Conservation (phyloP, 2,888 invertebrate species). For the Drosophila kokeensis region DNA sequence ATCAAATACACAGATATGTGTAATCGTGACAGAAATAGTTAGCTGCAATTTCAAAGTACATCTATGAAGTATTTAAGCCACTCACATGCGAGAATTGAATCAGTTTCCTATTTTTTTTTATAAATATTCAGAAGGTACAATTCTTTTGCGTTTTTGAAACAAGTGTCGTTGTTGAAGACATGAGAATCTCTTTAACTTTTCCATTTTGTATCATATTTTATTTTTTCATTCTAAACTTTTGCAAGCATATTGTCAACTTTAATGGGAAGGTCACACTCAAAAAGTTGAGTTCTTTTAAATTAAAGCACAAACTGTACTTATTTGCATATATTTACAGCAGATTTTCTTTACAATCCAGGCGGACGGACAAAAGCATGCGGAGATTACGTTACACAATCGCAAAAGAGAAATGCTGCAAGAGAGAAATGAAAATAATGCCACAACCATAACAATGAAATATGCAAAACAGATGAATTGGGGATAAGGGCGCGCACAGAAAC, state of each 20-base stretch:
- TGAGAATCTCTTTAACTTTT: constrained; percentile 9
- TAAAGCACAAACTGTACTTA: constrained; percentile 65
- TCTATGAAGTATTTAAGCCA: not conserved
- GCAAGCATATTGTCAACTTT: constrained; percentile 23
- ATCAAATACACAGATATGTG: constrained; percentile 20
- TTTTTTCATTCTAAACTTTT: constrained; percentile 18
- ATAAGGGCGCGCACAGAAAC: constrained; percentile 56
- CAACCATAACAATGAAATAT: constrained; percentile 78
- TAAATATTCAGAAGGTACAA: not conserved
- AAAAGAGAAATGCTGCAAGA: constrained; percentile 37
- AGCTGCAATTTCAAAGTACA: not conserved
- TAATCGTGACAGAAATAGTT: constrained; percentile 9
- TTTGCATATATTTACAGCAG: constrained; percentile 72
- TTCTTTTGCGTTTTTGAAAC: not conserved
- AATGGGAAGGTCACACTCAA: constrained; percentile 59
- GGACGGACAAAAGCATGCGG: constrained; percentile 19
- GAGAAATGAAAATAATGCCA: constrained; percentile 66
- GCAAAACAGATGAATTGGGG: constrained; percentile 81
- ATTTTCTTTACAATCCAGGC: constrained; percentile 51
- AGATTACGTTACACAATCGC: constrained; percentile 68
- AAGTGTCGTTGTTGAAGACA: not conserved
- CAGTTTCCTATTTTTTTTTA: not conserved
- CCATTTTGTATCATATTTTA: constrained; percentile 17
- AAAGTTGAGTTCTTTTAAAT: constrained; percentile 41
- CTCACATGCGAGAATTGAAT: constrained; percentile 16